Evolutionary conservation across 1,140 invertebrate species (phyloP), one percentile per base, ranked within the genome.

Genomic region (Mercenaria mercenaria): DNA sequence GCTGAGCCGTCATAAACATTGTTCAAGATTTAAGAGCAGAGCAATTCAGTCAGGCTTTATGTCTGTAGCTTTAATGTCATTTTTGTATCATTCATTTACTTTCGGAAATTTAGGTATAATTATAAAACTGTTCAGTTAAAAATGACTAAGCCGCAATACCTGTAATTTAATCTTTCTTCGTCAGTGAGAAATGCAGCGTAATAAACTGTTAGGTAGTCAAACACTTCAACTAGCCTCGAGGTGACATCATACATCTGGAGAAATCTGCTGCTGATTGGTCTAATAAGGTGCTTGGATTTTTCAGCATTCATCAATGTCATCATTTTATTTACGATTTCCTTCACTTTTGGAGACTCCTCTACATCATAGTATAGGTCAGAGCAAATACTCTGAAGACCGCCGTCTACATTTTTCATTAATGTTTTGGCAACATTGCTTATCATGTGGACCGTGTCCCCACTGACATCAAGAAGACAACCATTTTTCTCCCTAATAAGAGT

Each of bases 371-470:
- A 85, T 3, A 56, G 3, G 47, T 85, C 67, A 20, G 23, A 32
- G 23, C 43, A 52, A 20, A 74, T 34, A 3, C 0, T 1, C 13
- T 72, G 67, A 15, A 85, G n/a, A 20, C 41, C 67, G 3, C n/a
- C 47, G 34, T 85, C 83, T 11, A 85, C 29, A 59, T 47, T 37
- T 34, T 29, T 77, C 0, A 77, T 11, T n/a, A 87, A 72, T 41
- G 84, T 39, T n/a, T 87, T 87, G 1, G 84, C 84, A 13, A 67
- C 84, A 87, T 87, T 84, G 37, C 74, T 74, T 29, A 84, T 69
- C 50, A 84, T 64, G 47, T 90, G 88, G 0, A 90, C 64, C 1
- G 41, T 90, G 61, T 90, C 89, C 3, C 81, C 89, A 72, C 83
- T 72, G 29, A 90, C 77, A 59, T 90, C 89, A 37, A 90, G 50